A percentile compares a stretch with the other conserved stretches of the same genome.
Conservation (phyloP, 2,113 vertebrate species). For the Redunca redunca region DNA sequence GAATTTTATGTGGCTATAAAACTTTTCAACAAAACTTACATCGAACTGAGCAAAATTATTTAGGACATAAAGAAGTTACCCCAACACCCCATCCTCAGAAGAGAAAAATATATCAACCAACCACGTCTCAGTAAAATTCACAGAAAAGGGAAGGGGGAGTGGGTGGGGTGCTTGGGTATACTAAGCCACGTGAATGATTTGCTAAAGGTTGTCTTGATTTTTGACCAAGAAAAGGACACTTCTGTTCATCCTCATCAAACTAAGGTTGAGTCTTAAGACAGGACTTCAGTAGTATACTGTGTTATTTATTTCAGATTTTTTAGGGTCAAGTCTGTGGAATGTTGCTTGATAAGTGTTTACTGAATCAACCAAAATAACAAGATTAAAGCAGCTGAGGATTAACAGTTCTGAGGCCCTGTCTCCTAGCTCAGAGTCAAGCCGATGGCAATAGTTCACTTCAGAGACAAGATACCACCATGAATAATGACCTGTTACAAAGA, state of each 20-base stretch:
- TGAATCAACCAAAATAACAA: not conserved
- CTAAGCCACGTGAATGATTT: not conserved
- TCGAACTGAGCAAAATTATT: not conserved
- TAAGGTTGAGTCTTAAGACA: not conserved
- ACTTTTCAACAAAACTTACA: not conserved
- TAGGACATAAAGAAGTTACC: not conserved
- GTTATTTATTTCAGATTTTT: not conserved
- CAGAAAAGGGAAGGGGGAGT: not conserved
- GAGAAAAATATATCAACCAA: not conserved
- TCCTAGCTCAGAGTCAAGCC: not conserved
- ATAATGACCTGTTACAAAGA: not conserved
- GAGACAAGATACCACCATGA: not conserved
- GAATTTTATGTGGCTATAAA: not conserved
- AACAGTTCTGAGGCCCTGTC: not conserved
- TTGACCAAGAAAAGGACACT: not conserved
- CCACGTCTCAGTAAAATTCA: not conserved
- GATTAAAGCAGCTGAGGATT: not conserved
- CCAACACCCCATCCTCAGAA: not conserved
- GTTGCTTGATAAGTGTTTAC: not conserved
- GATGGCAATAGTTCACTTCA: not conserved
- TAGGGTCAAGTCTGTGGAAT: not conserved
- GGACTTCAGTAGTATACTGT: not conserved
- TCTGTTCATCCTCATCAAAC: not conserved
- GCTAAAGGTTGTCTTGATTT: not conserved
- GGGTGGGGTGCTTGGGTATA: not conserved